Conservation (phyloP, 2,797 vertebrate genomes). For the Typhlichthys eigenmanni region DNA sequence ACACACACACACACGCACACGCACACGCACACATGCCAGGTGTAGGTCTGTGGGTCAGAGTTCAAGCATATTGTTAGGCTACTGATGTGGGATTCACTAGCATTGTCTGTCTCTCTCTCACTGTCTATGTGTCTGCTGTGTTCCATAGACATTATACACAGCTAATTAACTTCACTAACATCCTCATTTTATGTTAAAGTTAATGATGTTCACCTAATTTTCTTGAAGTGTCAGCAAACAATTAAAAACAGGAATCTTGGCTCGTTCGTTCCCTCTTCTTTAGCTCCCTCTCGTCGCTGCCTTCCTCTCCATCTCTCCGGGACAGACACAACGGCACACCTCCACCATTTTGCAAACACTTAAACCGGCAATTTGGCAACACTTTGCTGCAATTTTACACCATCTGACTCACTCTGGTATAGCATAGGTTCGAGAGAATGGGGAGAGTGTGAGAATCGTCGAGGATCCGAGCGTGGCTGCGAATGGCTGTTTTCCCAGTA, state of each 20-base stretch:
- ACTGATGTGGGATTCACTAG: too few relatives aligned
- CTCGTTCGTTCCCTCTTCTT: background rate
- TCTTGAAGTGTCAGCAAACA: too few relatives aligned
- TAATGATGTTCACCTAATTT: too few relatives aligned
- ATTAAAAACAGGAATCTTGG: too few relatives aligned
- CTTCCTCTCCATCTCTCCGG: background rate
- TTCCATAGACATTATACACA: too few relatives aligned
- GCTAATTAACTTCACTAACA: too few relatives aligned
- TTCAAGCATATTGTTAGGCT: slow-evolving; percentile 22
- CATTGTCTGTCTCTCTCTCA: too few relatives aligned
- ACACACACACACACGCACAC: background rate
- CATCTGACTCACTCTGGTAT: slow-evolving; percentile 28
- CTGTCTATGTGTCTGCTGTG: background rate
- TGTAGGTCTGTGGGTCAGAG: slow-evolving; percentile 52
- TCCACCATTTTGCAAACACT: slow-evolving; percentile 12
- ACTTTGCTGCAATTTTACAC: slow-evolving; percentile 23
- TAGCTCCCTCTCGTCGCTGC: background rate
- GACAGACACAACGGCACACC: background rate
- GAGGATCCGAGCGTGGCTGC: slow-evolving; percentile 14
- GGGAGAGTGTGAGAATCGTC: slow-evolving; percentile 17
- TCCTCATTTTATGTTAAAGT: too few relatives aligned
- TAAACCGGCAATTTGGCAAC: slow-evolving; percentile 27
- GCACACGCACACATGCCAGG: background rate
- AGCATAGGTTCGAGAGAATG: slow-evolving; percentile 9
- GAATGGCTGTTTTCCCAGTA: slow-evolving; percentile 29